Percentiles rank a stretch among this genome's conserved stretches.
These are phyloP conservation scores for Acanthoscelides obtectus DNA, from an alignment of 2,888 invertebrate species.

Conservation along the genomic window DNA sequence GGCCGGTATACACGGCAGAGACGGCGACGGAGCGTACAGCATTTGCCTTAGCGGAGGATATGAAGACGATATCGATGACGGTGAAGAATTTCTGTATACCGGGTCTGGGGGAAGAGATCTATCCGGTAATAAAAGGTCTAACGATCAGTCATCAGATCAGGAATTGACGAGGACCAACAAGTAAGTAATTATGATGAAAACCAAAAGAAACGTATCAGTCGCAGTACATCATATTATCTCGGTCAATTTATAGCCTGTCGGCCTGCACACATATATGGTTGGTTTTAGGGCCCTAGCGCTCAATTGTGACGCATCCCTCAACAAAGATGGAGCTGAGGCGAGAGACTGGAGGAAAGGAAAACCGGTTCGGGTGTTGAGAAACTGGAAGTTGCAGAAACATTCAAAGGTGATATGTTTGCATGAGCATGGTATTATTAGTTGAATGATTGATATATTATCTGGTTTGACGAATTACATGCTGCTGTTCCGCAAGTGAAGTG, in stretches of 20 bases:
- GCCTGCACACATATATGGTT: no score
- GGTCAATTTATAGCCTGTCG: no score
- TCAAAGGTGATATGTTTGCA: no score
- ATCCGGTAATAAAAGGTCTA: constrained; percentile 77
- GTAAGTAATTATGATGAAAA: no score
- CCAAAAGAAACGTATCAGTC: no score
- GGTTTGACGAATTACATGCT: no score
- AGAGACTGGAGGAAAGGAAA: constrained; percentile 67
- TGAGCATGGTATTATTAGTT: no score
- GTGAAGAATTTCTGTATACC: constrained; percentile 76
- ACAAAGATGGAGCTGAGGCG: constrained; percentile 63
- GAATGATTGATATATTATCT: no score
- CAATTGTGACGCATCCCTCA: constrained; percentile 69
- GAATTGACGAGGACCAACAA: constrained; percentile 70
- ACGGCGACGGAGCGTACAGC: constrained; percentile 74
- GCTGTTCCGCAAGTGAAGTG: no score
- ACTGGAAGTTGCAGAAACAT: constrained; percentile 67
- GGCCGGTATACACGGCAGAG: constrained; percentile 78
- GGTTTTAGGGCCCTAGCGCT: constrained; percentile 59
- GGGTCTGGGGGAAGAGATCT: constrained; percentile 81
- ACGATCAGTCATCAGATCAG: constrained; percentile 76
- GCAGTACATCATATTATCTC: no score
- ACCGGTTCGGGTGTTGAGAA: constrained; percentile 75
- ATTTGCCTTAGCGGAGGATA: constrained; percentile 79
- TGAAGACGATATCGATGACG: constrained; percentile 78